Conservation (phyloP, 1,140 invertebrate genomes). For the Pemphigus obesinymphae region DNA sequence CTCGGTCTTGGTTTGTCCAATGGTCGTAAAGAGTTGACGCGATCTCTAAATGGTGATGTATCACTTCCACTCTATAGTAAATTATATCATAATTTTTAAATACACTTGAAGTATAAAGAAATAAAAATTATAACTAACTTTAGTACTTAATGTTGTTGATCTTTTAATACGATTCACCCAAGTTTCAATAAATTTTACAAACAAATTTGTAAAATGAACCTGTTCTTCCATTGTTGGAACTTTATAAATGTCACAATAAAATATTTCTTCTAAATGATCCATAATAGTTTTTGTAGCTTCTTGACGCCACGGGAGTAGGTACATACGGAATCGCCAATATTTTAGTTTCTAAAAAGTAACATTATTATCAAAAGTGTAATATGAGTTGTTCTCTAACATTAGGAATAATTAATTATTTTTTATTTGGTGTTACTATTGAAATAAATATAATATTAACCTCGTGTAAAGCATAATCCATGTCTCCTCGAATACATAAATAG, state of each 20-base stretch:
- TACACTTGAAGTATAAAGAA: neutral
- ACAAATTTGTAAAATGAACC: conserved; percentile 62
- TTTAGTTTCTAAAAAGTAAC: conserved; percentile 58
- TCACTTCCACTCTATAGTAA: conserved; percentile 53
- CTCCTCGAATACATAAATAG: conserved; percentile 89
- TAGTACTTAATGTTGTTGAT: conserved; percentile 12
- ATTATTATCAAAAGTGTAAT: neutral
- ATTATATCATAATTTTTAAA: neutral
- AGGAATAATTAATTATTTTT: neutral
- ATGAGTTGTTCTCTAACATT: neutral
- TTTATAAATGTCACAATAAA: conserved; percentile 72
- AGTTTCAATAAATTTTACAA: conserved; percentile 81
- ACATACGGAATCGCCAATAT: conserved; percentile 90
- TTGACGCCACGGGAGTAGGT: conserved; percentile 74
- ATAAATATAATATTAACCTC: conserved; percentile 58
- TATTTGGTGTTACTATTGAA: neutral
- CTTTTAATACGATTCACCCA: conserved; percentile 72
- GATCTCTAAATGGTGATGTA: conserved; percentile 77
- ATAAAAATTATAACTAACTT: neutral
- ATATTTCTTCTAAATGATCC: conserved; percentile 58
- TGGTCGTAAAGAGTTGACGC: conserved; percentile 77
- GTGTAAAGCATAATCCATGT: conserved; percentile 79
- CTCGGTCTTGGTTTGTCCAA: conserved; percentile 75
- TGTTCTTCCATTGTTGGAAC: conserved; percentile 61
- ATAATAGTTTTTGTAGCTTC: conserved; percentile 67